Evolutionary conservation across 2,888 invertebrate genomes (phyloP), one percentile per base, ranked within the genome.

Genomic region (Chloromyia formosa): DNA sequence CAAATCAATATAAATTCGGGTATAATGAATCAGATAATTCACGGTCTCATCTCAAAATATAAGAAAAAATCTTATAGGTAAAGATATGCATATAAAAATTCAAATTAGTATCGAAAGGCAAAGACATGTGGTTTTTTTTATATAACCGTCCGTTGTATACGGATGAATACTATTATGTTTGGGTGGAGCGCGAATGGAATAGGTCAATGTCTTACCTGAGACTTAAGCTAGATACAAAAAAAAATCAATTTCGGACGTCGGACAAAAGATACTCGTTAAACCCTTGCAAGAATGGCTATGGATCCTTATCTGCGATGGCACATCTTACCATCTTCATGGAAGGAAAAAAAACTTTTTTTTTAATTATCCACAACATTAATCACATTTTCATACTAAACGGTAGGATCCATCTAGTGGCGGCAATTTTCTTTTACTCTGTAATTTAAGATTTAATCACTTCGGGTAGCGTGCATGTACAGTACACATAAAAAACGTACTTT

Each of bases 61-160:
- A 35, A 4, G 27, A 35, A 35, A 4, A 35, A 35, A 35, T 35
- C 7, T 4, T 35, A 7, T 35, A 35, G 27, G 27, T 4, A 4
- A 35, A 35, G 27, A 35, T 35, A 35, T 35, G 27, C 27, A 35
- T 35, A 35, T 35, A 35, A 7, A 35, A 35, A 35, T 35, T 35
- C 49, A 49, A 49, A 49, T 49, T 49, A 49, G 49, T 49, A 49
- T n/a, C 49, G 49, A 49, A 49, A 12, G 49, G 14, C n/a, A 49
- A 49, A 49, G 12, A 49, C 10, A 49, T 49, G 49, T 35, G 2
- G 2, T 35, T 35, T 35, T 35, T 35, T 35, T 7, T 35, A 12
- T 49, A 49, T 49, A 12, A 49, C 16, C 49, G 12, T 42, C 42
- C 7, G 5, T 5, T 42, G 12, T 42, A 9, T 12, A 42, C 12